A percentile compares a stretch with the other conserved stretches of the same genome.
Conservation (phyloP, 35 echinoderm and acorn worm species). For the Amphiura filiformis region DNA sequence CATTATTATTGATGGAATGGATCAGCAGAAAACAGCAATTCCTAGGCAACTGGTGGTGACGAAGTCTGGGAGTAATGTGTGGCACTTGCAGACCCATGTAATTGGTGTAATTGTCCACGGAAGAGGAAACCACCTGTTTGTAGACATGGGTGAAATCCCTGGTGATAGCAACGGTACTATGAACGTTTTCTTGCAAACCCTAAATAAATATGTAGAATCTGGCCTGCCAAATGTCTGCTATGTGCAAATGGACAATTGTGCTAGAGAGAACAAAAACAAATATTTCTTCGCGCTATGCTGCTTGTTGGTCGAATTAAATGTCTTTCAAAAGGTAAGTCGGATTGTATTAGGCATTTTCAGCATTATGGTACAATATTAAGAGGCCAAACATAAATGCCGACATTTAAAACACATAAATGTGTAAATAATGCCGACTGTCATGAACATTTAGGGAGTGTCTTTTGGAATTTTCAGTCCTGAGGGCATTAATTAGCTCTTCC, state of each 20-base stretch:
- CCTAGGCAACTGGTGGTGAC: slow-evolving; percentile 14
- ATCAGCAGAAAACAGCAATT: slow-evolving; percentile 38
- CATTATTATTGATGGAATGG: slow-evolving; percentile 56
- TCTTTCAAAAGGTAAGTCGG: slow-evolving; percentile 52
- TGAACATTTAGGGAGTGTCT: too few species aligned
- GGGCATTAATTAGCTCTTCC: too few species aligned
- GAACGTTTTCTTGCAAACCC: slow-evolving; percentile 8
- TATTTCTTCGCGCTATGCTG: slow-evolving; percentile 20
- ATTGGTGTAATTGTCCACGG: slow-evolving; percentile 44
- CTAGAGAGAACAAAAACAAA: slow-evolving; percentile 48
- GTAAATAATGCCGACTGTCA: too few species aligned
- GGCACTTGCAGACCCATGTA: slow-evolving; percentile 38
- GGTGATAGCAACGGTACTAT: slow-evolving; percentile 32
- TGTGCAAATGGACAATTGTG: slow-evolving; percentile 46
- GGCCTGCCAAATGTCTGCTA: slow-evolving; percentile 7
- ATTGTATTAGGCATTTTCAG: too few species aligned
- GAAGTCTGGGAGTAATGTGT: neutral
- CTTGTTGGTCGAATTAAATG: slow-evolving; percentile 33
- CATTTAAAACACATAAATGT: too few species aligned
- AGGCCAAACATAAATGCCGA: too few species aligned
- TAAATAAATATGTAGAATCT: neutral
- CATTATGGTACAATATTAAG: too few species aligned
- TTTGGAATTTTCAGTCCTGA: too few species aligned
- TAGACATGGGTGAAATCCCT: slow-evolving; percentile 38
- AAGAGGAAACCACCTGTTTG: neutral